These are phyloP conservation scores for Bucorvus abyssinicus DNA, from an alignment of 2,797 vertebrate species.

Conservation along the genomic window DNA sequence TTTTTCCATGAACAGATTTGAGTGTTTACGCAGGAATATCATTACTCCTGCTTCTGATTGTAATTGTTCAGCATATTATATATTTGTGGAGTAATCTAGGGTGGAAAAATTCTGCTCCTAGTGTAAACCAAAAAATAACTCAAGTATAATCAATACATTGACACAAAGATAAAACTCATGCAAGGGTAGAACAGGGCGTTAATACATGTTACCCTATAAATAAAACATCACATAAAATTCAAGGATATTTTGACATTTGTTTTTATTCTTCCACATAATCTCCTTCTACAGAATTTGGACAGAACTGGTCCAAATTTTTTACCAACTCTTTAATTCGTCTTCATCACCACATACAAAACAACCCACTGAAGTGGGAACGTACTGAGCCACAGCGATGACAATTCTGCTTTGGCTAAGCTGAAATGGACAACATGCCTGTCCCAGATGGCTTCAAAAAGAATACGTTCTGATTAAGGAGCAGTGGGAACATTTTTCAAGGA, in stretches of 20 bases:
- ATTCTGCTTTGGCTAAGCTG: constrained; percentile 35
- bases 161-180: not conserved
- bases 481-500: constrained; percentile 67
- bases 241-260: not conserved
- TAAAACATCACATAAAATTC: not conserved
- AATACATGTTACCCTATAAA: not conserved
- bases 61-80: not conserved
- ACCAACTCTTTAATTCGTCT: not conserved
- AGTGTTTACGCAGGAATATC: not conserved
- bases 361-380: constrained; percentile 27
- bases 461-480: constrained; percentile 62
- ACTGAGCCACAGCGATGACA: constrained; percentile 31
- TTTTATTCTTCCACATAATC: not conserved
- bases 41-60: not conserved
- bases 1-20: not conserved
- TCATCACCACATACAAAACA: not conserved
- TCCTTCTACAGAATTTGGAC: not conserved
- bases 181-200: not conserved
- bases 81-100: not conserved
- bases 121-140: not conserved
- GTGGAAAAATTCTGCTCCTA: not conserved
- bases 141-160: not conserved
- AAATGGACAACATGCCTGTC: constrained; percentile 56
- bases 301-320: not conserved
- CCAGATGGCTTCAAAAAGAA: constrained; percentile 70